Evolutionary conservation across 2,797 vertebrate genomes (phyloP).

Genomic region (Silurus lanzhouensis): DNA sequence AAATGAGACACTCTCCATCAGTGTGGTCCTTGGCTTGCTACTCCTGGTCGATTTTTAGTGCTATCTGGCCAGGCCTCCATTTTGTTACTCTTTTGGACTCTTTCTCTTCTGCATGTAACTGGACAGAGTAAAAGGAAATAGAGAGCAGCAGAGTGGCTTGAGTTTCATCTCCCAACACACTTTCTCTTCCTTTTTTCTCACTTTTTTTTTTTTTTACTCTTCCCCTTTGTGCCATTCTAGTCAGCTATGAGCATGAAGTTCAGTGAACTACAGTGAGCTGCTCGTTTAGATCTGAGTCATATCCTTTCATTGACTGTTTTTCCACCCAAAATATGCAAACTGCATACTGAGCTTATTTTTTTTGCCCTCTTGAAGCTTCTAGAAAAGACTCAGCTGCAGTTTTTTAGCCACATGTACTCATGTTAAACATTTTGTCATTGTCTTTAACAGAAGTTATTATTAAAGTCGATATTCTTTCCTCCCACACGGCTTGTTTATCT

Average conservation of each 20-base stretch:
- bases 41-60: conserved; percentile 13
- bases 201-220: not conserved
- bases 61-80: conserved; percentile 38
- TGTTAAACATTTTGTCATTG: not conserved
- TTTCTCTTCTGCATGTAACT: conserved; percentile 23
- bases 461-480: not conserved
- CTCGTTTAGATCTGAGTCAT: not conserved
- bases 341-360: not conserved
- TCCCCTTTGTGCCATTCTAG: not conserved
- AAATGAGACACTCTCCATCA: conserved; percentile 22
- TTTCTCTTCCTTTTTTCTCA: conserved; percentile 57
- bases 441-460: conserved; percentile 7
- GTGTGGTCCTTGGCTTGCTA: conserved; percentile 29
- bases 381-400: not conserved
- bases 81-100: conserved; percentile 33
- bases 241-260: not conserved
- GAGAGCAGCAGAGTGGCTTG: conserved; percentile 32
- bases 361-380: not conserved
- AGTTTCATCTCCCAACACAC: conserved; percentile 53
- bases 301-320: not conserved
- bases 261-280: not conserved
- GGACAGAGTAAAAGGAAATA: conserved; percentile 35
- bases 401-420: not conserved
- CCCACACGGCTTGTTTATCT: conserved; percentile 23
- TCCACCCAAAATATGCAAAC: not conserved